Base-by-base conservation (phyloP, 2,888 invertebrate genomes). In the Drosophila nr. fundita region DNA sequence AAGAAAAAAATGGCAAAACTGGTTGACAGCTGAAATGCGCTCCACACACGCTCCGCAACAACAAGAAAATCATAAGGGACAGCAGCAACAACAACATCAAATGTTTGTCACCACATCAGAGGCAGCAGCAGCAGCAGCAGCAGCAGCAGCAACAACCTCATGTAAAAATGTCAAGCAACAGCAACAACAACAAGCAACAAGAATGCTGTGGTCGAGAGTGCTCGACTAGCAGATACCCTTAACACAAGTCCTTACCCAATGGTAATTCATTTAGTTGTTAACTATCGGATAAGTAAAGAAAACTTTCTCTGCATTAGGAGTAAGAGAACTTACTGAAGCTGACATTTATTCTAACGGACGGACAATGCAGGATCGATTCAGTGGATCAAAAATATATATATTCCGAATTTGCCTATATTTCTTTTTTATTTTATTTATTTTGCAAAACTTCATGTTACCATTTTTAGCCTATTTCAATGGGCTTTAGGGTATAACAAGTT, bases 21-120 rank as follows among this genome's bases (percentile, higher is more conserved):
- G 70, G 70, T 38, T 79, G 78, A 79, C 77, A 79, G 75, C 76
- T 78, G 67, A 78, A 77, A 77, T 79, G 77, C 76, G 62, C 72
- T 76, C 72, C 76, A 76, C 73, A 78, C 73, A 78, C 71, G 76
- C 70, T 74, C 42, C 42, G 49, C 67, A 64, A n/a, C 79, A 71
- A 49, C 76, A 68, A 34, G 49, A 62, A 48, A 49, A 68, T n/a
- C 65, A 60, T 18, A 59, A 73, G n/a, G 60, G 61, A 34, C 72
- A 66, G 34, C 30, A 73, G 40, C 52, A 61, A 40, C 54, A 55
- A 18, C 64, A 57, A 40, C 57, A 62, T n/a, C 54, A 73, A 68
- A 73, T 78, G 72, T 76, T 72, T 80, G 80, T 78, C 79, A 72
- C 68, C 63, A 70, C 72, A 71, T 58, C 64, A 69, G 54, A 59